A percentile compares a stretch with the other conserved stretches of the same genome.
Evolutionary conservation across 1,140 invertebrate genomes (phyloP).

Genomic region (Psix sp.): DNA sequence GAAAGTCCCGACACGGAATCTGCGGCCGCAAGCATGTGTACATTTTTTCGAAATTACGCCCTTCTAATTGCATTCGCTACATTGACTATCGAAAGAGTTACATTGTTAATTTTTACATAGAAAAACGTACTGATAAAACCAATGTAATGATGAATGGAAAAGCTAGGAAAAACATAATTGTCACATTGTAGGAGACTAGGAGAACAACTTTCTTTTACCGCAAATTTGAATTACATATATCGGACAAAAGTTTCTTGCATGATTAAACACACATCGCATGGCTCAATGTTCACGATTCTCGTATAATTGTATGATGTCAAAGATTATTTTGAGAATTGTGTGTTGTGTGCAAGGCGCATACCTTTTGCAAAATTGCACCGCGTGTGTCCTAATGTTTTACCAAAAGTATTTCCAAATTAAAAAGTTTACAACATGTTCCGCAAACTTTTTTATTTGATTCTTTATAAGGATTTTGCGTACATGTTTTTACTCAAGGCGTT

Average conservation of each 20-base stretch:
- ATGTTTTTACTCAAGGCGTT: no score
- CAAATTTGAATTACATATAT: conserved; percentile 27
- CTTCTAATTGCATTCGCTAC: conserved; percentile 4
- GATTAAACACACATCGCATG: conserved; percentile 23
- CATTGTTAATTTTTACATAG: no score
- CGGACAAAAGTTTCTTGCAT: conserved; percentile 25
- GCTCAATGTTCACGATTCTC: conserved; percentile 9
- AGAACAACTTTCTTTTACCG: no score
- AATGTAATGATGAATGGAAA: no score
- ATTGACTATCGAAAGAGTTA: no score
- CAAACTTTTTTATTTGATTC: no score
- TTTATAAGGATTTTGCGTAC: no score
- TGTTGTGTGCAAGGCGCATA: conserved; percentile 10
- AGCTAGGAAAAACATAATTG: not conserved
- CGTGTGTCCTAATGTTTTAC: not conserved
- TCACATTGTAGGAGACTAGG: not conserved
- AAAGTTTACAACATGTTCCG: not conserved
- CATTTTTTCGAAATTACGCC: conserved; percentile 18
- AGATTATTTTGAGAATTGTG: conserved; percentile 26
- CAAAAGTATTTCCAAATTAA: not conserved
- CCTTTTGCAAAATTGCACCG: not conserved
- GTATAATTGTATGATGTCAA: conserved; percentile 32
- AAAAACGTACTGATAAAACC: no score
- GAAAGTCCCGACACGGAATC: conserved; percentile 23
- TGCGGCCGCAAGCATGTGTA: conserved; percentile 5